phyloP scores from a whole-genome alignment of 2,797 vertebrate genomes.

The Gorsachius magnificus region DNA sequence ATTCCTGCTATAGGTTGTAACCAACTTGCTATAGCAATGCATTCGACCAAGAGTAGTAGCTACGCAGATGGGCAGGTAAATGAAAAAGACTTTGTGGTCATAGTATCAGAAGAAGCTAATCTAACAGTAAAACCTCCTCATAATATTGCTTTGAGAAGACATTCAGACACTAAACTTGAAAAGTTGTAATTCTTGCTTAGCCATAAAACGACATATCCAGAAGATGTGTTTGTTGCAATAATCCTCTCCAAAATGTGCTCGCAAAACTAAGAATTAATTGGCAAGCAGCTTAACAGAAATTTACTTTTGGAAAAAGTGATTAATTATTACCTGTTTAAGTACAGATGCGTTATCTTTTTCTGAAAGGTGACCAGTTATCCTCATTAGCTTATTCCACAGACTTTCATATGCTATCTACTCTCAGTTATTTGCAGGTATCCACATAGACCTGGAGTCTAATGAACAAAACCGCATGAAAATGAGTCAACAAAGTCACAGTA shows the following conservation, averaged over 20 bases:
- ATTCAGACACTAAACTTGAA: neutral
- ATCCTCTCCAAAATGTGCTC: neutral
- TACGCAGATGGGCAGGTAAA: neutral
- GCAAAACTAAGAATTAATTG: neutral
- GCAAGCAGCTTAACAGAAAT: neutral
- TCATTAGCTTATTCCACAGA: neutral
- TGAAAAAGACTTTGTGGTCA: neutral
- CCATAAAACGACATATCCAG: neutral
- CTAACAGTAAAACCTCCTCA: neutral
- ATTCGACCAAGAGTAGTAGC: neutral
- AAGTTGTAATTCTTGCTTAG: neutral
- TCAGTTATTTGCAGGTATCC: neutral
- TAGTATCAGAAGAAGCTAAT: neutral
- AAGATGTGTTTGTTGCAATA: neutral
- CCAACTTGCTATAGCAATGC: neutral
- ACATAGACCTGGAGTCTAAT: neutral
- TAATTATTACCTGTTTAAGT: neutral
- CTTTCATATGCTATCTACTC: neutral
- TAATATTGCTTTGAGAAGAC: neutral
- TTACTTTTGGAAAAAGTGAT: neutral
- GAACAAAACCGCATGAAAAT: neutral
- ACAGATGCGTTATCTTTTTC: neutral
- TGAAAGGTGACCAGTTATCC: neutral
- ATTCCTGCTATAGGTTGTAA: neutral
- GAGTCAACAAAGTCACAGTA: neutral